Base-by-base conservation (phyloP, 2,888 invertebrate species). In the Fissipunctia ypsillon region DNA sequence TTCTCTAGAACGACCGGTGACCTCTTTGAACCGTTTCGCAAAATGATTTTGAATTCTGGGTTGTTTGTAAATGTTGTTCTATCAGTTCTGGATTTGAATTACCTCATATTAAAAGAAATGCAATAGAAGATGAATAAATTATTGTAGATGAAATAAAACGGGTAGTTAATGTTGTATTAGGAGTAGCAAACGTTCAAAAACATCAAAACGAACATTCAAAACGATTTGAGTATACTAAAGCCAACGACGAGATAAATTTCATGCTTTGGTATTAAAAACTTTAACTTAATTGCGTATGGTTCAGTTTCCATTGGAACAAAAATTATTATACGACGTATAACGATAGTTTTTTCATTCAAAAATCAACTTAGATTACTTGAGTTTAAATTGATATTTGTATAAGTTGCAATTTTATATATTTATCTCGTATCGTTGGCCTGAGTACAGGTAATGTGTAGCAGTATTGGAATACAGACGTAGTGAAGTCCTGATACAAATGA, bases 21-120 rank as follows among this genome's bases (percentile, higher is more conserved):
- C 77, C 76, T 71, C 68, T 66, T 57, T 80, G 73, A 81, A 73
- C 76, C 59, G 73, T 83, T 80, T 83, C 69, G 75, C 71, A 75
- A 68, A 69, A 57, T 54, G 43, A 52, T 76, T 78, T 78, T 35
- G 43, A 59, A 61, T 72, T 80, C 69, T 73, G 43, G 72, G 56
- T 35, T 52, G 64, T 80, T 63, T 73, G 63, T 80, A 43, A 78
- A 73, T 73, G 67, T 25, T 72, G 45, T 76, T 60, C n/a, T 63
- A 63, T 72, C 25, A 14, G 38, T 83, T 83, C 69, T 61, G 73
- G 78, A 69, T 38, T 69, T 35, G 48, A 59, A 48, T 69, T 83
- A 67, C 69, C 66, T 63, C 60, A 72, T 59, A 31, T 38, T 59
- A 48, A 22, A 31, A 66, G 59, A 71, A 76, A 76, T 81, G 25